Base-by-base conservation (phyloP, 2,888 invertebrate genomes). In the Drosophila cognata region DNA sequence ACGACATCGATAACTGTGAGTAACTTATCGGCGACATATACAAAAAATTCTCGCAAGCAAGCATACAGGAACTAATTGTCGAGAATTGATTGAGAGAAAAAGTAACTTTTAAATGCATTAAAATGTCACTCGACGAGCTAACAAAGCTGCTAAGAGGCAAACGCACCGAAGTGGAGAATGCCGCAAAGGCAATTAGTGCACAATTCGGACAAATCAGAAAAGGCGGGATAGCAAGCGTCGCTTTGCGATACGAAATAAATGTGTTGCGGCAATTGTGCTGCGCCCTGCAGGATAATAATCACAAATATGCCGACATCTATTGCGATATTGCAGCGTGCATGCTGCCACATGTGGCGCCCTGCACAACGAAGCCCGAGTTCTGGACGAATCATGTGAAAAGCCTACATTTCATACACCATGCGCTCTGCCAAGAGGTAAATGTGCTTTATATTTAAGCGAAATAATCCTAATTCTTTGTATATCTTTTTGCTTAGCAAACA, bases 341-440 rank as follows among this genome's bases (percentile, higher is more conserved):
- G 68, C 56, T 79, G 56, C 83, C 86, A 2, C 65, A 82, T 16
- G 71, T 90, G 16, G 46, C 57, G 11, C 88, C 91, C 6, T 63
- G 59, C 8, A 25, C 55, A 5, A 57, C 62, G 7, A 77, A 77
- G 58, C 66, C 79, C 2, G 77, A 76, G 10, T 58, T 81, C 61
- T 92, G 91, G 91, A 73, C 73, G 2, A 41, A 63, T 6, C 91
- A 82, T 62, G 58, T 92, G 28, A 74, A 67, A 46, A 79, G 81
- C 58, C 43, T 91, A 56, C 83, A 88, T 0, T 92, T 84, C 64
- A 83, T 91, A 13, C 86, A 89, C 36, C 77, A 88, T 62, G 56
- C 67, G 4, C 57, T 92, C 8, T 77, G 71, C 4, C 67, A 71
- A 2, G 81, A 84, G 82, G 91, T 91, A 62, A 72, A 71, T 53